These are phyloP conservation scores for Autographa gamma DNA, from an alignment of 2,888 invertebrate genomes.

Conservation along the genomic window DNA sequence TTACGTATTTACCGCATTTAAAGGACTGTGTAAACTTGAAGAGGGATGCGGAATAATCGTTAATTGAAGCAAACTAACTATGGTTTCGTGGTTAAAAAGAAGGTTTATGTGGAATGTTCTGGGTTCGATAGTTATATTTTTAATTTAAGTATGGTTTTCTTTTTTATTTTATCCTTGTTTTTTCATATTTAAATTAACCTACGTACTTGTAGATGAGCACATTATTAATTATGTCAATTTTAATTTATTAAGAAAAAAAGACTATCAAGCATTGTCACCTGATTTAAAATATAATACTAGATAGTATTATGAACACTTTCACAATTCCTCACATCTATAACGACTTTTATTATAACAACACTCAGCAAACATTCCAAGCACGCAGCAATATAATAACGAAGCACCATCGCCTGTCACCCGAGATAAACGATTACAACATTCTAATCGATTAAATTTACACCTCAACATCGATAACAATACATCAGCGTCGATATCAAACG, in stretches of 20 bases:
- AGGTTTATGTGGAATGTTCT: background rate
- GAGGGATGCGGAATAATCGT: conserved; percentile 2
- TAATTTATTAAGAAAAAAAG: too few species aligned
- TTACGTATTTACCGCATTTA: background rate
- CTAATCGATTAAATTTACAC: conserved; percentile 49
- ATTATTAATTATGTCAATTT: too few species aligned
- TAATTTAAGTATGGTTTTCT: too few species aligned
- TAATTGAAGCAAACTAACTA: background rate
- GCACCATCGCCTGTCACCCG: conserved; percentile 32
- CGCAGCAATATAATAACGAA: conserved; percentile 23
- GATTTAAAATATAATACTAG: background rate
- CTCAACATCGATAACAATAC: conserved; percentile 50
- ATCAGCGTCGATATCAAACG: conserved; percentile 46
- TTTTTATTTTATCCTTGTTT: too few species aligned
- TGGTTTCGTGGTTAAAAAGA: background rate
- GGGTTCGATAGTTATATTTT: background rate
- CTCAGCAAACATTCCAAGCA: background rate
- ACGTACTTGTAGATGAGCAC: too few species aligned
- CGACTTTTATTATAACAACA: background rate
- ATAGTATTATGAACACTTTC: background rate
- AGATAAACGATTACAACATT: conserved; percentile 33
- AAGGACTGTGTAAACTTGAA: background rate
- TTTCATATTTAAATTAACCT: too few species aligned
- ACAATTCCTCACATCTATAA: background rate
- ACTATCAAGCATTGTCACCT: background rate